Evolutionary conservation across 2,113 vertebrate species (phyloP), one percentile per base, ranked within the genome.

Genomic region (Pionites leucogaster): DNA sequence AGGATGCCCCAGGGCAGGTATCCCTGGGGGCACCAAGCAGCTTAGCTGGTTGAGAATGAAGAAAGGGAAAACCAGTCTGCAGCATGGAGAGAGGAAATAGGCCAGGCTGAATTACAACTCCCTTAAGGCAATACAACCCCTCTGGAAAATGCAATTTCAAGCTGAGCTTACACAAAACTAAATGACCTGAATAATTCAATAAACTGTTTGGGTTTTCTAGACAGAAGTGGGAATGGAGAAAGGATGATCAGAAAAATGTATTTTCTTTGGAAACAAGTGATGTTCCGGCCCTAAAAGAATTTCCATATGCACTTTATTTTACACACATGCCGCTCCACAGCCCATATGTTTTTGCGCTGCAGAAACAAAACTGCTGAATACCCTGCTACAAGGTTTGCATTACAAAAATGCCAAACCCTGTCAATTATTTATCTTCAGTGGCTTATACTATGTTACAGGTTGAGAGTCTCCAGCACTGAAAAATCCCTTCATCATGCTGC

Each of bases 181-280:
- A 96, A 96, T 90, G 88, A 92, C 86, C 93, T 92, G 83, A 96
- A 95, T 92, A 97, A 96, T 96, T 95, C 94, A 95, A 93, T 94
- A 94, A 88, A 95, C 60, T 92, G 74, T 27, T 96, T 86, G 78
- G 49, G 72, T 94, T 93, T 96, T 91, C 93, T 81, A 65, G 65
- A 68, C 83, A 79, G 77, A 95, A 88, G 27, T 33, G 13, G 13
- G 37, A 74, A 91, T 33, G 23, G 11, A 90, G 39, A 39, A 93
- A 93, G 33, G 31, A 88, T 83, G 95, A 93, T 72, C 62, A 82
- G 80, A 81, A 92, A 95, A 86, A 91, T 31, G 13, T 16, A 4
- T 77, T 92, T 94, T 80, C 64, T 82, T 84, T 52, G 33, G 55
- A 89, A 96, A 84, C 27, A 81, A 81, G 47, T 11, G 29, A 47